Conservation (phyloP, 2,888 invertebrate genomes). For the Carcina quercana region DNA sequence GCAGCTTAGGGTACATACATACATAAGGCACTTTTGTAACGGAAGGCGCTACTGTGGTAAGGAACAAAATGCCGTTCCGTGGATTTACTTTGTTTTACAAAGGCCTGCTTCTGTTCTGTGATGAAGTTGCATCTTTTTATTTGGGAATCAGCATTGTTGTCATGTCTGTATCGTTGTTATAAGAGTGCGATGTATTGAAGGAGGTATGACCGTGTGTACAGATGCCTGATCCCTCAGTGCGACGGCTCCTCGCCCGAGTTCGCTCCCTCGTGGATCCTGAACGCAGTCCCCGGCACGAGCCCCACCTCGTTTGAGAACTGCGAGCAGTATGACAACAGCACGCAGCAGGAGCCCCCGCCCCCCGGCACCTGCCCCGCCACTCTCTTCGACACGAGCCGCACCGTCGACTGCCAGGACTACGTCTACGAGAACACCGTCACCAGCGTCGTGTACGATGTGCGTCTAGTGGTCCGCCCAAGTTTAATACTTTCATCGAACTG, state of each 20-base stretch:
- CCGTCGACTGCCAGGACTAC: slow-evolving; percentile 33
- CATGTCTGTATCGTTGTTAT: too few relatives aligned
- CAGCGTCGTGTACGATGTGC: slow-evolving; percentile 61
- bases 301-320: slow-evolving; percentile 40
- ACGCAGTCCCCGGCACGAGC: slow-evolving; percentile 43
- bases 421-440: slow-evolving; percentile 49
- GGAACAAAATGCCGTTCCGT: too few relatives aligned
- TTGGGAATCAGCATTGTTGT: too few relatives aligned
- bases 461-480: slow-evolving; percentile 25
- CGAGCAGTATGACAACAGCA: slow-evolving; percentile 33
- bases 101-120: too few relatives aligned
- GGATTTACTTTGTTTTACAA: too few relatives aligned
- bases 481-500: too few relatives aligned
- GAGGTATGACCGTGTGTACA: too few relatives aligned
- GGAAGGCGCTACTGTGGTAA: too few relatives aligned
- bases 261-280: slow-evolving; percentile 40
- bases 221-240: slow-evolving; percentile 50
- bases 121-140: too few relatives aligned
- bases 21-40: too few relatives aligned
- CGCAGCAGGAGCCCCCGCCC: slow-evolving; percentile 10
- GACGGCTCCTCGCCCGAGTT: slow-evolving; percentile 38
- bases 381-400: slow-evolving; percentile 36
- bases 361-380: slow-evolving; percentile 38
- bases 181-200: too few relatives aligned
- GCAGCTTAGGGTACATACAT: too few relatives aligned